These are phyloP conservation scores for Drosophila macrospina DNA, from an alignment of 2,888 invertebrate species.

Conservation along the genomic window DNA sequence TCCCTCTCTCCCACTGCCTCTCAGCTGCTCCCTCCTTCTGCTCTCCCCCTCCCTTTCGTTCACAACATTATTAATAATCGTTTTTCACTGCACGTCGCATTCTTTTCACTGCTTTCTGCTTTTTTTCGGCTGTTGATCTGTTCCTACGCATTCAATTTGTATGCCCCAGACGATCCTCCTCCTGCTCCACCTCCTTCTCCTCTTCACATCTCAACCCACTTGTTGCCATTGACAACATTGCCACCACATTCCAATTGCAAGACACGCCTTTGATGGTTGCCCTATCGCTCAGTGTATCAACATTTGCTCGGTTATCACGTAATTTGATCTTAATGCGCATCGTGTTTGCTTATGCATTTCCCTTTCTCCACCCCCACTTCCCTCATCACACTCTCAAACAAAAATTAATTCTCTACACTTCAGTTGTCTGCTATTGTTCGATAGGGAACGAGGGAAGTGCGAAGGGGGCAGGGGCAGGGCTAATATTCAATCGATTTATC, in stretches of 20 bases:
- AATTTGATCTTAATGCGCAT: constrained; percentile 79
- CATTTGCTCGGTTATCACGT: constrained; percentile 66
- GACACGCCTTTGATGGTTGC: constrained; percentile 21
- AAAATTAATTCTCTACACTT: constrained; percentile 72
- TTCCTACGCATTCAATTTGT: constrained; percentile 63
- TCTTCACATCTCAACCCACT: not conserved
- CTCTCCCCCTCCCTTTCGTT: constrained; percentile 1
- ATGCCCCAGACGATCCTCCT: constrained; percentile 5
- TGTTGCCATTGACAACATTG: constrained; percentile 37
- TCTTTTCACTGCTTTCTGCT: constrained; percentile 18
- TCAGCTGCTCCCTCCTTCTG: no score
- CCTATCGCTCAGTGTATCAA: constrained; percentile 31
- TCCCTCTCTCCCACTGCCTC: constrained; percentile 2
- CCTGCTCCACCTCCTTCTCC: constrained; percentile 27
- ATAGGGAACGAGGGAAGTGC: not conserved
- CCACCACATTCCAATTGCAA: constrained; percentile 55
- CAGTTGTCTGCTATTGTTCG: constrained; percentile 7
- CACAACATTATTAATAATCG: constrained; percentile 70
- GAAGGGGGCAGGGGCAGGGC: constrained; percentile 17
- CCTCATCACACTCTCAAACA: no score
- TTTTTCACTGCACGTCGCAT: constrained; percentile 68
- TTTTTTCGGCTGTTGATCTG: constrained; percentile 57
- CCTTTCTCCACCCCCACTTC: no score
- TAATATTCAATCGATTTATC: constrained; percentile 78
- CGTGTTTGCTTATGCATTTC: constrained; percentile 69